Percentiles rank a stretch among this genome's conserved stretches.
These are phyloP conservation scores for Muscina levida DNA, from an alignment of 2,888 invertebrate species.

Conservation along the genomic window DNA sequence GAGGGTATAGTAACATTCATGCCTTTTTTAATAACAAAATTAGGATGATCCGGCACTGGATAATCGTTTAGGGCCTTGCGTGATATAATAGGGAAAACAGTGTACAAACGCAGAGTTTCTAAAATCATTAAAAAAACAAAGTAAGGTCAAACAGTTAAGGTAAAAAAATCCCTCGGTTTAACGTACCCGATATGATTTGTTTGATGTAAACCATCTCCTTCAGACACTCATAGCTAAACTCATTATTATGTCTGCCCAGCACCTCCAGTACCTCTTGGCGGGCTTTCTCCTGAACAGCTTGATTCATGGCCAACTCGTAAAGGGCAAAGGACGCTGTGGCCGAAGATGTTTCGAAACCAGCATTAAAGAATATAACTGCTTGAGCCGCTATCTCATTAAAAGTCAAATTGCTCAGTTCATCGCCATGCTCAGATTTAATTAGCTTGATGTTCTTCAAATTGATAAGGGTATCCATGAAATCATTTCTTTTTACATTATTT, in stretches of 20 bases:
- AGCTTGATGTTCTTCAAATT: slow-evolving; percentile 80
- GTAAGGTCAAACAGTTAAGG: slow-evolving; percentile 81
- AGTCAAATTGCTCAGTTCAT: slow-evolving; percentile 69
- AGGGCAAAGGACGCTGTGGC: slow-evolving; percentile 81
- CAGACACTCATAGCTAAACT: slow-evolving; percentile 74
- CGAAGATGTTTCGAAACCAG: slow-evolving; percentile 85
- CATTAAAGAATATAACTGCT: slow-evolving; percentile 74
- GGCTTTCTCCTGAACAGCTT: slow-evolving; percentile 79
- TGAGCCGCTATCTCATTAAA: slow-evolving; percentile 76
- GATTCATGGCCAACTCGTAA: slow-evolving; percentile 74
- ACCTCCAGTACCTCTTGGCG: slow-evolving; percentile 78
- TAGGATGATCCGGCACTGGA: slow-evolving; percentile 80
- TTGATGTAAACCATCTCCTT: slow-evolving; percentile 75
- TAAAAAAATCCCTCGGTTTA: slow-evolving; percentile 68
- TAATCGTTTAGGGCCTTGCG: slow-evolving; percentile 81
- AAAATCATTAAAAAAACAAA: slow-evolving; percentile 78
- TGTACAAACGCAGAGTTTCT: slow-evolving; percentile 83
- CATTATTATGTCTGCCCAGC: slow-evolving; percentile 67
- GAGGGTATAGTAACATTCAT: slow-evolving; percentile 70
- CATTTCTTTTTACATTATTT: slow-evolving; percentile 80
- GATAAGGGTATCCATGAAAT: slow-evolving; percentile 82
- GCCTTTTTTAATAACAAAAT: slow-evolving; percentile 80
- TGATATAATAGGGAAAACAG: slow-evolving; percentile 81
- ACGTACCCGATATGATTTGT: slow-evolving; percentile 75
- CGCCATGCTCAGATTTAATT: slow-evolving; percentile 68